These are phyloP conservation scores for Galeopsomyia nigrocyanea DNA, from an alignment of 2,888 invertebrate genomes.

Conservation along the genomic window DNA sequence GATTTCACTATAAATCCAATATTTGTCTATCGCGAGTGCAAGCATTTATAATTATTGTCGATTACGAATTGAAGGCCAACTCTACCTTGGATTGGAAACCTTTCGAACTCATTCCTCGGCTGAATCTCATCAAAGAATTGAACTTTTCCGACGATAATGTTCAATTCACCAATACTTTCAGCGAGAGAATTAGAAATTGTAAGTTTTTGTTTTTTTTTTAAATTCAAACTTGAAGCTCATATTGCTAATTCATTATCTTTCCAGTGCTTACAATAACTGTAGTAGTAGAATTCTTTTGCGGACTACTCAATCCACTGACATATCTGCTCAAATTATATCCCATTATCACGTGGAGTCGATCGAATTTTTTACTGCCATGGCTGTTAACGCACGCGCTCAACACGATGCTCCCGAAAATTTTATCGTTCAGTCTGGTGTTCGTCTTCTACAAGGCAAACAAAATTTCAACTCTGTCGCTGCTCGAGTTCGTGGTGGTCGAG, in stretches of 20 bases:
- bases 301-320: slow-evolving; percentile 54
- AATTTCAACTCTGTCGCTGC: slow-evolving; percentile 50
- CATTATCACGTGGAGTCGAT: slow-evolving; percentile 58
- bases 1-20: neutral
- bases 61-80: slow-evolving; percentile 51
- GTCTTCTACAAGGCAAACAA: slow-evolving; percentile 53
- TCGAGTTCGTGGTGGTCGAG: slow-evolving; percentile 57
- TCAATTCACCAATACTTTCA: slow-evolving; percentile 34
- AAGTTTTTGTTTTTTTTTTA: neutral
- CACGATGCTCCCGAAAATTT: slow-evolving; percentile 57
- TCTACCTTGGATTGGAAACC: slow-evolving; percentile 58
- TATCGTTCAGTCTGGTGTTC: slow-evolving; percentile 52
- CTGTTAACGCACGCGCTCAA: slow-evolving; percentile 58
- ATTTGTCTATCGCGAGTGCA: neutral
- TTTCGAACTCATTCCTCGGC: slow-evolving; percentile 55
- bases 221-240: slow-evolving; percentile 8
- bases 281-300: slow-evolving; percentile 56
- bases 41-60: neutral
- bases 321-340: slow-evolving; percentile 61
- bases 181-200: slow-evolving; percentile 31
- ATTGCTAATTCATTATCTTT: slow-evolving; percentile 13
- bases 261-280: slow-evolving; percentile 59
- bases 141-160: slow-evolving; percentile 25
- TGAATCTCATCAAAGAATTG: slow-evolving; percentile 50
- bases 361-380: slow-evolving; percentile 61